Evolutionary conservation across 2,113 vertebrate species (phyloP).

Genomic region (Bos javanicus): DNA sequence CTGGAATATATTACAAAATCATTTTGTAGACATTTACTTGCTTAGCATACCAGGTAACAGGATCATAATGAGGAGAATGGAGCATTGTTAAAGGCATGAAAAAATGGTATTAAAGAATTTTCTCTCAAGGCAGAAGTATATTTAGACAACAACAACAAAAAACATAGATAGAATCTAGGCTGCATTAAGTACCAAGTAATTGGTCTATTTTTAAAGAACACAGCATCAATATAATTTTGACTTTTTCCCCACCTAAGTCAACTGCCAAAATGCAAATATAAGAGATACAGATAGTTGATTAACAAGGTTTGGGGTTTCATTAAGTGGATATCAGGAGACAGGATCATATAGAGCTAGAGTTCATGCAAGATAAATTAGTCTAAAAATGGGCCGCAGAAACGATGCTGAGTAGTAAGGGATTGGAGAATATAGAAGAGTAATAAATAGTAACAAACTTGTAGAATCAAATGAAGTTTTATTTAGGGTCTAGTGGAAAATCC

Average conservation of each 20-base stretch:
- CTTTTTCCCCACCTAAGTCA: background rate
- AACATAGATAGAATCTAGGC: background rate
- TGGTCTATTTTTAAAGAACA: background rate
- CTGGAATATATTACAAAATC: background rate
- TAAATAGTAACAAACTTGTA: background rate
- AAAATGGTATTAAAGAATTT: background rate
- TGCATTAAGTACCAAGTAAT: background rate
- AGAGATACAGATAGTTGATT: background rate
- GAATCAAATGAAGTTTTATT: background rate
- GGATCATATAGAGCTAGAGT: background rate
- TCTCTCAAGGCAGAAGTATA: background rate
- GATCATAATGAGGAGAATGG: background rate
- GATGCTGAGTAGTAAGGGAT: background rate
- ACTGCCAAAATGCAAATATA: background rate
- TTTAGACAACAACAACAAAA: background rate
- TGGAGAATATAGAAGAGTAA: background rate
- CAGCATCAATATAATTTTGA: background rate
- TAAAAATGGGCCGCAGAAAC: background rate
- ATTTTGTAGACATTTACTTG: background rate
- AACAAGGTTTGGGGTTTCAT: background rate
- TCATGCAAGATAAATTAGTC: background rate
- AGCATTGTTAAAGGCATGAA: background rate
- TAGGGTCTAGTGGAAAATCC: background rate
- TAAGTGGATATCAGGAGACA: background rate
- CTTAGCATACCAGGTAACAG: background rate